Conservation (phyloP, 2,113 vertebrate species). For the Python bivittatus region DNA sequence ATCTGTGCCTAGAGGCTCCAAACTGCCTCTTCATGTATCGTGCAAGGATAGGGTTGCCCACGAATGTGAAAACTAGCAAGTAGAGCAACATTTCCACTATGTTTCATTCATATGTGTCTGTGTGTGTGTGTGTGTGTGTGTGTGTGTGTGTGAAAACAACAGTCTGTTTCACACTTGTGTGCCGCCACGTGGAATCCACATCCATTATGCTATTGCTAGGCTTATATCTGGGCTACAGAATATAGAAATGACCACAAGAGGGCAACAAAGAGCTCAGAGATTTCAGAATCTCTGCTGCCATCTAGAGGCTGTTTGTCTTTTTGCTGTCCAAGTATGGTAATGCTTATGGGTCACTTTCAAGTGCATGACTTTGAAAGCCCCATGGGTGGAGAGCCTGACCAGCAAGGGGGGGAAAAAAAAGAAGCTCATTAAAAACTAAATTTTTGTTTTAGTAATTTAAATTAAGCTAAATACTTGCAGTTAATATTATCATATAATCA, state of each 20-base stretch:
- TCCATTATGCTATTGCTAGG: not conserved
- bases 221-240: not conserved
- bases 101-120: not conserved
- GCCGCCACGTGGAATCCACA: not conserved
- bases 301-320: not conserved
- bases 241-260: not conserved
- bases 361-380: not conserved
- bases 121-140: too few relatives aligned
- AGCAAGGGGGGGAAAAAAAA: not conserved
- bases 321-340: not conserved
- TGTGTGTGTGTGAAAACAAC: not conserved
- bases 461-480: not conserved
- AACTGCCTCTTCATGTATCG: not conserved
- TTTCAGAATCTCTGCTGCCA: not conserved
- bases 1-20: not conserved
- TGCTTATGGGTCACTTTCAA: not conserved
- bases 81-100: not conserved
- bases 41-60: not conserved
- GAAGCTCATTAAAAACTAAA: not conserved
- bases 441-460: too few relatives aligned
- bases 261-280: not conserved
- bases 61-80: not conserved
- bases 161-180: not conserved
- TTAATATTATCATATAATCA: not conserved
- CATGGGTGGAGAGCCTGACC: not conserved